These are phyloP conservation scores for Paramormyrops kingsleyae DNA, from an alignment of 2,113 vertebrate species.

Conservation along the genomic window DNA sequence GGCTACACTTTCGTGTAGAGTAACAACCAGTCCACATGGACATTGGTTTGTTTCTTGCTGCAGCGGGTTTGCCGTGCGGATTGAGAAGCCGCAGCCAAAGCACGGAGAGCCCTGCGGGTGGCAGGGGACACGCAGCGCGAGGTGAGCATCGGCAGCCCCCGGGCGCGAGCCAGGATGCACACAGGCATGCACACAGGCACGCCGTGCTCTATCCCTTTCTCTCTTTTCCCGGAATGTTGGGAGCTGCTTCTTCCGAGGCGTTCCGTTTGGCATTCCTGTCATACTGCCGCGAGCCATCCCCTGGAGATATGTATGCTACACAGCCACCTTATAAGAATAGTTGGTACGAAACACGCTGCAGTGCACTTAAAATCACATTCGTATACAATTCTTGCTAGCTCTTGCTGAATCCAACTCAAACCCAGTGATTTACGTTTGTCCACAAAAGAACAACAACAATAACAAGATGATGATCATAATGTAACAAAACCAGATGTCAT, in stretches of 20 bases:
- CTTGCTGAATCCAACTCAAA: background rate
- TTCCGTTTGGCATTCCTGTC: slow-evolving; percentile 14
- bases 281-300: background rate
- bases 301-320: slow-evolving; percentile 6
- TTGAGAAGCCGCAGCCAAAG: background rate
- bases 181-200: background rate
- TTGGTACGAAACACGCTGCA: background rate
- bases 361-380: background rate
- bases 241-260: slow-evolving; percentile 11
- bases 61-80: background rate
- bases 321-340: background rate
- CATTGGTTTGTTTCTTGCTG: background rate
- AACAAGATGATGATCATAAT: background rate
- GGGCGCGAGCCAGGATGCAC: background rate
- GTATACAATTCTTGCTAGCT: background rate
- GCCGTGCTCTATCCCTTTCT: background rate
- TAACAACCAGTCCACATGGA: background rate
- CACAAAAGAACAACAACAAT: background rate
- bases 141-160: background rate
- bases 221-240: background rate
- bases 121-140: background rate
- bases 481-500: background rate
- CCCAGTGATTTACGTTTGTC: background rate
- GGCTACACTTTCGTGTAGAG: background rate
- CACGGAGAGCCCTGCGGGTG: background rate